Conservation (phyloP, 2,888 invertebrate genomes). For the Mesochorus sp. region DNA sequence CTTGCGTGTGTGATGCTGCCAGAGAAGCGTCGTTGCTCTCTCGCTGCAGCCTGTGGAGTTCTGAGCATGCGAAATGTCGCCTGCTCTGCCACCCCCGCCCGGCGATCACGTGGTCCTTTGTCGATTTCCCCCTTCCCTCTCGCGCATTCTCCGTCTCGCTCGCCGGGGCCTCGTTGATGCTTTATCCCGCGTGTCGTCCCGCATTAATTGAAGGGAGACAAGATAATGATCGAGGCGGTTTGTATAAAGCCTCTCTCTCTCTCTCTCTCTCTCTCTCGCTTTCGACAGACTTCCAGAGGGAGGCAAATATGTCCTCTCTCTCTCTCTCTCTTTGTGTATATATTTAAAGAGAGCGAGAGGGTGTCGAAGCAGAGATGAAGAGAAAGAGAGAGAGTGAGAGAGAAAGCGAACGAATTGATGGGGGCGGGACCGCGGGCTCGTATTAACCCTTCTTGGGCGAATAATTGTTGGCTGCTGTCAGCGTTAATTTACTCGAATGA, state of each 20-base stretch:
- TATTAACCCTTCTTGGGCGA: slow-evolving; percentile 65
- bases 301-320: not conserved
- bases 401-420: too few species aligned
- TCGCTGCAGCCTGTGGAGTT: slow-evolving; percentile 78
- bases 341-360: slow-evolving; percentile 37
- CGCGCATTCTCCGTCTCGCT: slow-evolving; percentile 23
- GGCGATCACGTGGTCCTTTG: slow-evolving; percentile 77
- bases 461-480: slow-evolving; percentile 74
- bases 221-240: slow-evolving; percentile 55
- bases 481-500: slow-evolving; percentile 66
- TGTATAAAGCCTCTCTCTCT: not conserved
- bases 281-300: slow-evolving; percentile 2
- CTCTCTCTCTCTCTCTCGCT: slow-evolving; percentile 9
- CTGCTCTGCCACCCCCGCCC: slow-evolving; percentile 79
- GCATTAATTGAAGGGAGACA: slow-evolving; percentile 57
- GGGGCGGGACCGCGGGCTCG: slow-evolving; percentile 27
- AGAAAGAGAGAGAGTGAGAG: slow-evolving; percentile 13
- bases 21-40: not conserved
- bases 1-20: slow-evolving; percentile 63
- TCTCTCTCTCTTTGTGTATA: not conserved
- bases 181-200: slow-evolving; percentile 29
- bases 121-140: slow-evolving; percentile 58
- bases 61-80: slow-evolving; percentile 81
- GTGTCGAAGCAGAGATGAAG: slow-evolving; percentile 30
- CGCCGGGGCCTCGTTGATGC: not conserved